Conservation (phyloP, 1,140 invertebrate genomes). For the Eubasilissa regina region DNA sequence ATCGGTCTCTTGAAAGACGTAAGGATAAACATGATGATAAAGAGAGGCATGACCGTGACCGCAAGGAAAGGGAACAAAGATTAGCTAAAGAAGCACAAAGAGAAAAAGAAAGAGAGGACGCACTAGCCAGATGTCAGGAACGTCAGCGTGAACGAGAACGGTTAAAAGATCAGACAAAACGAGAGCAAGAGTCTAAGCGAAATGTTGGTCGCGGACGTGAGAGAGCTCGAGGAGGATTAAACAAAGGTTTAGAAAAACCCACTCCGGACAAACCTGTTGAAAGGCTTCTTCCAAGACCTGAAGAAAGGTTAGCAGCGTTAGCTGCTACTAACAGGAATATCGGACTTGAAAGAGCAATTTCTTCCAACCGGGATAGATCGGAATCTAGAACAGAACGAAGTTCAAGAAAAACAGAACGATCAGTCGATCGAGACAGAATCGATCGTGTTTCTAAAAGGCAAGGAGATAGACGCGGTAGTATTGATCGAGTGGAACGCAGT, state of each 20-base stretch:
- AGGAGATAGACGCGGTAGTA: conserved; percentile 68
- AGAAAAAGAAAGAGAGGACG: conserved; percentile 75
- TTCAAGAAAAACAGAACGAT: conserved; percentile 64
- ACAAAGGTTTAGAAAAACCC: conserved; percentile 71
- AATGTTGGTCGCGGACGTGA: conserved; percentile 57
- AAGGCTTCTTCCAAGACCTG: conserved; percentile 69
- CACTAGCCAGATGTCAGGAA: conserved; percentile 73
- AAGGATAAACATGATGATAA: conserved; percentile 72
- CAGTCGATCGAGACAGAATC: conserved; percentile 64
- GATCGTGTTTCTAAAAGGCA: conserved; percentile 65
- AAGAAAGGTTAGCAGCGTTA: conserved; percentile 69
- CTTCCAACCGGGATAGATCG: conserved; percentile 69
- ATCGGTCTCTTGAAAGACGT: conserved; percentile 69
- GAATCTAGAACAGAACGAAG: conserved; percentile 70
- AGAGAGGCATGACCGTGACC: conserved; percentile 72
- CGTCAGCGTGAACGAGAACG: conserved; percentile 76
- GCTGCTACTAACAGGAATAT: conserved; percentile 70
- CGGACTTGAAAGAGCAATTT: conserved; percentile 69
- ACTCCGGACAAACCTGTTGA: conserved; percentile 72
- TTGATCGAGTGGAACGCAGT: conserved; percentile 68
- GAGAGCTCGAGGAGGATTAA: conserved; percentile 63
- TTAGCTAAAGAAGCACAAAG: conserved; percentile 70
- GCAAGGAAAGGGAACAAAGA: conserved; percentile 65
- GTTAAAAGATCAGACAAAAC: conserved; percentile 68
- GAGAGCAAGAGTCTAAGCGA: conserved; percentile 66